These are phyloP conservation scores for Drosophila prosaltans DNA, from an alignment of 1,140 invertebrate genomes.

Conservation along the genomic window DNA sequence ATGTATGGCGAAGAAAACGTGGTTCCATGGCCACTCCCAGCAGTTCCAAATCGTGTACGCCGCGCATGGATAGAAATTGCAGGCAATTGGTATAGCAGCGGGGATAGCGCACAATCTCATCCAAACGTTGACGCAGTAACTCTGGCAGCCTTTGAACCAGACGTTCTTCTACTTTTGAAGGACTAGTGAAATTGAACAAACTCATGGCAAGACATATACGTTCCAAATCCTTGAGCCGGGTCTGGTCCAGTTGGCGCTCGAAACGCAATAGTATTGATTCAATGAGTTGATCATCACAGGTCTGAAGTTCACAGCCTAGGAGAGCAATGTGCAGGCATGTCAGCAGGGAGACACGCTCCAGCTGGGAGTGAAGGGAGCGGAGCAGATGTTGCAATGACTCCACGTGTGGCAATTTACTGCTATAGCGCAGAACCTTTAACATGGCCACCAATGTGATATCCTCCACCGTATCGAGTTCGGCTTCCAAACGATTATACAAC, in stretches of 20 bases:
- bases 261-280: conserved; percentile 82
- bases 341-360: conserved; percentile 83
- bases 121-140: conserved; percentile 82
- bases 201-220: conserved; percentile 84
- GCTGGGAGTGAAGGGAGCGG: conserved; percentile 69
- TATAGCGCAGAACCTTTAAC: conserved; percentile 84
- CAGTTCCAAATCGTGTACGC: conserved; percentile 84
- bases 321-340: conserved; percentile 85
- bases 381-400: conserved; percentile 71
- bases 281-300: conserved; percentile 79
- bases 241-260: conserved; percentile 60
- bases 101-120: conserved; percentile 84
- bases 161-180: conserved; percentile 71
- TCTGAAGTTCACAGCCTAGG: conserved; percentile 83
- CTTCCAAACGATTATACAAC: conserved; percentile 82
- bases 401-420: conserved; percentile 64
- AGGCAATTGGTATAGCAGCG: conserved; percentile 83
- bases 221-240: conserved; percentile 87
- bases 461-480: conserved; percentile 82
- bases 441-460: conserved; percentile 84
- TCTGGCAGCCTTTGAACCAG: conserved; percentile 83
- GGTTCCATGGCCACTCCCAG: conserved; percentile 82
- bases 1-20: conserved; percentile 82
- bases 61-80: conserved; percentile 83
- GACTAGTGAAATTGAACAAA: conserved; percentile 83